phyloP scores from a whole-genome alignment of 2,888 invertebrate species.

The Alviniconcha strummeri region DNA sequence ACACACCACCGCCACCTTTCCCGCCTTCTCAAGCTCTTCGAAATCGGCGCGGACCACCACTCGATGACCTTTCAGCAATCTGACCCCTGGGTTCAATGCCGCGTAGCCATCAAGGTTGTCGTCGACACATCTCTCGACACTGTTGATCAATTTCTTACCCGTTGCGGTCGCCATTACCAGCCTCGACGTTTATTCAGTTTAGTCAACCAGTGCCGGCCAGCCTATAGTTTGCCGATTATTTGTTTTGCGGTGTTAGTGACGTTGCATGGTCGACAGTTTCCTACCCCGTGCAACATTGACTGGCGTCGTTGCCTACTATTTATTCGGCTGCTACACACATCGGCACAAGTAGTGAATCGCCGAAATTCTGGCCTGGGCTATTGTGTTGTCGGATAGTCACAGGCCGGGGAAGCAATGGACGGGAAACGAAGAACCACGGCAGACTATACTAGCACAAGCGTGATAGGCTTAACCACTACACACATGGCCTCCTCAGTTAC shows the following conservation, averaged over 20 bases:
- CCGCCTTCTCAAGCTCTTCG: slow-evolving; percentile 75
- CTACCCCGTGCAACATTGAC: not conserved
- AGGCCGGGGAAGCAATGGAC: too few relatives aligned
- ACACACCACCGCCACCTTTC: slow-evolving; percentile 77
- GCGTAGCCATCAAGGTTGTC: slow-evolving; percentile 78
- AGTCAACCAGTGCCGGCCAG: not conserved
- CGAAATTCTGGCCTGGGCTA: too few relatives aligned
- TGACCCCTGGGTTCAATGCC: slow-evolving; percentile 75
- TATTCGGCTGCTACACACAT: not conserved
- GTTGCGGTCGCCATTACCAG: not conserved
- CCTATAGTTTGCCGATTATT: not conserved
- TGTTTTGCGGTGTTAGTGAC: too few relatives aligned
- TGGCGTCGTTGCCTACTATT: not conserved
- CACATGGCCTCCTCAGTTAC: not conserved
- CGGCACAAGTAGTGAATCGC: too few relatives aligned
- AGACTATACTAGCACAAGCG: too few relatives aligned
- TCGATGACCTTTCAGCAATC: slow-evolving; percentile 77
- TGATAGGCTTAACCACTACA: too few relatives aligned
- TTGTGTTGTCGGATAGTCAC: not conserved
- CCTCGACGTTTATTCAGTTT: not conserved
- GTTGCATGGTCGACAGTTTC: too few relatives aligned
- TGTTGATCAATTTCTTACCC: slow-evolving; percentile 61
- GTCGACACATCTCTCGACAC: slow-evolving; percentile 64
- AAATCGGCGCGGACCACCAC: slow-evolving; percentile 77
- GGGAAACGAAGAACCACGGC: too few relatives aligned